Evolutionary conservation across 2,888 invertebrate species (phyloP).

Genomic region (Lasioglossum malachurum): DNA sequence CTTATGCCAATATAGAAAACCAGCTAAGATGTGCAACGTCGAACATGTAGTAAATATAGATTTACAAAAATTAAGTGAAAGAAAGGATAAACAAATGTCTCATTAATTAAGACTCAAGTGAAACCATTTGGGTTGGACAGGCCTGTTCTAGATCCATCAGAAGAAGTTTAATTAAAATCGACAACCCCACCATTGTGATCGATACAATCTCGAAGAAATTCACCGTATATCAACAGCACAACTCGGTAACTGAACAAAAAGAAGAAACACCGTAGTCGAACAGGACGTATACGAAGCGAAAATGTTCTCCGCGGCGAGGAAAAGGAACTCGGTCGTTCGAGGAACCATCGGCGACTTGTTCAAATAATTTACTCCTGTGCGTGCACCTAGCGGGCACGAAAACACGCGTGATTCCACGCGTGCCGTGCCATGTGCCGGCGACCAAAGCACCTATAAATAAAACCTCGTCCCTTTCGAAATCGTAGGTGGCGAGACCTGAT

Average conservation of each 20-base stretch:
- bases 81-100: too few relatives aligned
- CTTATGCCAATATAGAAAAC: too few relatives aligned
- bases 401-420: conserved; percentile 74
- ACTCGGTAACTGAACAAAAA: not conserved
- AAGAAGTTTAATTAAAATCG: too few relatives aligned
- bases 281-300: not conserved
- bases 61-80: too few relatives aligned
- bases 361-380: conserved; percentile 76
- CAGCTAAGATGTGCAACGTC: too few relatives aligned
- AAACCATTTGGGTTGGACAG: too few relatives aligned
- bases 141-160: too few relatives aligned
- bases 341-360: conserved; percentile 68
- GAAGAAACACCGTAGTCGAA: not conserved
- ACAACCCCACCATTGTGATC: too few relatives aligned
- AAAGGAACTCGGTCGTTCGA: conserved; percentile 43
- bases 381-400: conserved; percentile 62
- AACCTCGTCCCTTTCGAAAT: conserved; percentile 72
- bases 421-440: conserved; percentile 73
- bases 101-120: too few relatives aligned
- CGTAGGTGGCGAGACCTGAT: conserved; percentile 75
- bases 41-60: too few relatives aligned
- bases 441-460: conserved; percentile 77
- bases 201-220: not conserved
- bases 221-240: too few relatives aligned
- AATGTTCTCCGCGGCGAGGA: conserved; percentile 10